phyloP scores from a whole-genome alignment of 2,888 invertebrate genomes.

The Mellilla xanthometata region DNA sequence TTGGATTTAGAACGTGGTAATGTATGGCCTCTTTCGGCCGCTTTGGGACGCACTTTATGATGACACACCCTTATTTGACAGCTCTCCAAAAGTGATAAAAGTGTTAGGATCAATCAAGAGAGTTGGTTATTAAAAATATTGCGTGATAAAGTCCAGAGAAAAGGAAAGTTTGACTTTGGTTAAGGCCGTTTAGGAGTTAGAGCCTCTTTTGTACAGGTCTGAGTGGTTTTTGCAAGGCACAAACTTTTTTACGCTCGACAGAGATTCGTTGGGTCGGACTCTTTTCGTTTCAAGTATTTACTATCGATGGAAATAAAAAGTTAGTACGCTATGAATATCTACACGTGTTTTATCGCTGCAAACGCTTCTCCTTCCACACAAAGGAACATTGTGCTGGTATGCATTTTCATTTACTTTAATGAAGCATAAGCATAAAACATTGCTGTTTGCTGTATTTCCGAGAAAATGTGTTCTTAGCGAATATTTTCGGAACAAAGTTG shows the following conservation, averaged over 20 bases:
- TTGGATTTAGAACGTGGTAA: constrained; percentile 44
- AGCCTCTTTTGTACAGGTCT: constrained; percentile 5
- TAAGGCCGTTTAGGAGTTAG: constrained; percentile 1
- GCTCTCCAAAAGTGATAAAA: constrained; percentile 29
- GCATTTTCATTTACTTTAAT: constrained; percentile 12
- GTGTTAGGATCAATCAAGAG: constrained; percentile 25
- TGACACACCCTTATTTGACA: constrained; percentile 32
- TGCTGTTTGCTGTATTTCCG: not conserved
- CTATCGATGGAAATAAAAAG: too few species aligned
- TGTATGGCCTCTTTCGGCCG: constrained; percentile 41
- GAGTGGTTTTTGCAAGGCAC: not conserved
- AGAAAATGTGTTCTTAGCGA: constrained; percentile 2
- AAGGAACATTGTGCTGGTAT: constrained; percentile 2
- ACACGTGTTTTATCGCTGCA: too few species aligned
- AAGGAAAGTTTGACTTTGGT: not conserved
- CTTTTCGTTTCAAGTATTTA: too few species aligned
- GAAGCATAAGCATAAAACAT: constrained; percentile 8
- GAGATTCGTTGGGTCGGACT: not conserved
- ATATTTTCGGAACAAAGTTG: constrained; percentile 9
- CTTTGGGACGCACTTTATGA: constrained; percentile 32
- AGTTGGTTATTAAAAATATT: constrained; percentile 19
- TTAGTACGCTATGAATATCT: too few species aligned
- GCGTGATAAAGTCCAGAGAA: constrained; percentile 13
- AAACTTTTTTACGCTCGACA: not conserved
- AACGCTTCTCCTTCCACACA: not conserved